Conservation (phyloP, 2,113 vertebrate genomes). For the Pelecanoides urinatrix region DNA sequence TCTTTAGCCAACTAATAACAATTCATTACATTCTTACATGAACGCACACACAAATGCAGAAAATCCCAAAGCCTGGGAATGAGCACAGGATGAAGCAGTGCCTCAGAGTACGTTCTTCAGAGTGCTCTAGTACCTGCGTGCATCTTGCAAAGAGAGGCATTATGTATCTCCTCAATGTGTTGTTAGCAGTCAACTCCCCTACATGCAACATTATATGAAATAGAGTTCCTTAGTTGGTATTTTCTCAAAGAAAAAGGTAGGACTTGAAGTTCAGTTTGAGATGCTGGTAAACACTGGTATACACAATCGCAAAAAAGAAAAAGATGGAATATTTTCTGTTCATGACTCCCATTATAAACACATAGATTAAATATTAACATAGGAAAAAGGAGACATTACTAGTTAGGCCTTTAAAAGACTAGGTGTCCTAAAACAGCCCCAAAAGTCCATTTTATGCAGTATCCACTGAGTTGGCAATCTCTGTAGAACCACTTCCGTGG, state of each 20-base stretch:
- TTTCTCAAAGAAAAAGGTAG: not conserved
- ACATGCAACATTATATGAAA: not conserved
- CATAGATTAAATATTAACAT: constrained; percentile 2
- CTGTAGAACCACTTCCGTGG: not conserved
- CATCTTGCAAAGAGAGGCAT: not conserved
- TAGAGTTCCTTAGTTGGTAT: not conserved
- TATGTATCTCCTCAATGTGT: fast-evolving
- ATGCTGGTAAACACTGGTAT: not conserved
- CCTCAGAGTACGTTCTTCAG: not conserved
- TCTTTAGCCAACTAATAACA: not conserved
- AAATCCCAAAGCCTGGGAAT: not conserved
- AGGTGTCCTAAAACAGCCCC: not conserved
- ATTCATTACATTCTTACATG: not conserved
- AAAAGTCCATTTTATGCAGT: not conserved
- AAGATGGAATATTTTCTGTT: not conserved
- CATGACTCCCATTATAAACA: constrained; percentile 16
- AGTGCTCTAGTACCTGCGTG: not conserved
- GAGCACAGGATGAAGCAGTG: not conserved
- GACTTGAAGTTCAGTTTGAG: not conserved
- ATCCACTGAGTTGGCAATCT: not conserved
- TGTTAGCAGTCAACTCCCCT: not conserved
- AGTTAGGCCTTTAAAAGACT: not conserved
- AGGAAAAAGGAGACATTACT: not conserved
- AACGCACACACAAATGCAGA: not conserved
- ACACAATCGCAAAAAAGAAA: not conserved